Evolutionary conservation across 1,140 invertebrate genomes (phyloP), one percentile per base, ranked within the genome.

Genomic region (Drosophila busckii): DNA sequence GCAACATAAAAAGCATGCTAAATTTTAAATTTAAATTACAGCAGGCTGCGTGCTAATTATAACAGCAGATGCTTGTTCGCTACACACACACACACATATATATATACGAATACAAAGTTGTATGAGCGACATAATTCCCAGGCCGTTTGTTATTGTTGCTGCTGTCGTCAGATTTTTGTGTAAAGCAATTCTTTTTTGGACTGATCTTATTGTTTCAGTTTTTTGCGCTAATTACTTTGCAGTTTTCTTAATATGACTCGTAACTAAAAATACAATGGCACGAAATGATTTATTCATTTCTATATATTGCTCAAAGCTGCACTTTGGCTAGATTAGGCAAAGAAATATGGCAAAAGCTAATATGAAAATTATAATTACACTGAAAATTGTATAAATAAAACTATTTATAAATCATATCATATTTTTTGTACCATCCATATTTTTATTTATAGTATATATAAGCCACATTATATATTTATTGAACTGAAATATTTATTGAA

Each of bases 121-220:
- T 16, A 32, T 40, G 44, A 61, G 22, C 70, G 70, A 73, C 70
- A 75, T 75, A 64, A 75, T 73, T 73, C 70, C 70, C 70, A 73
- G 54, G 64, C 46, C 40, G 17, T n/a, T 49, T 50, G 49, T 48
- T 17, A 26, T 34, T 40, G 34, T 38, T 59, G 23, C 38, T 62
- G 32, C 67, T 10, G 35, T 42, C 26, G 6, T 31, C 26, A 15
- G 22, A 13, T 42, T 44, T 32, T 64, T 37, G 40, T 41, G 29
- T 29, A 44, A 40, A 20, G 35, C 45, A 58, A 42, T 60, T 70
- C 42, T 45, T 16, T 50, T 44, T 54, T 46, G 58, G 68, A 64
- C 52, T 69, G 58, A 64, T 75, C 63, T 69, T 73, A 73, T 69
- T 73, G 70, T 75, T 75, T 64, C 46, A 46, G 42, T 63, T 75